phyloP scores from a whole-genome alignment of 2,113 vertebrate genomes.

The Xiphophorus maculatus region DNA sequence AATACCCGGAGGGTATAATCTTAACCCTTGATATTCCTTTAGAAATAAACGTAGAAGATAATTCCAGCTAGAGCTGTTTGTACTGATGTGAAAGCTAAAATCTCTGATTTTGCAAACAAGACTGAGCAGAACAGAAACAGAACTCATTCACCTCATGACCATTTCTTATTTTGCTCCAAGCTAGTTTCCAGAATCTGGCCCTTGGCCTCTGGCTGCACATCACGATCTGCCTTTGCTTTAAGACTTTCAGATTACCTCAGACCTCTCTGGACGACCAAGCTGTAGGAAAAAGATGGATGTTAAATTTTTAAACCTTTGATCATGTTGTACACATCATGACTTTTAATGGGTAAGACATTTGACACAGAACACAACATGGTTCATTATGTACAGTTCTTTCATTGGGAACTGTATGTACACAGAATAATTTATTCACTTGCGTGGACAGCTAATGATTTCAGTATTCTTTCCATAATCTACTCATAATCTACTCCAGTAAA shows the following conservation, averaged over 20 bases:
- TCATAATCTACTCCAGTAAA: too few relatives aligned
- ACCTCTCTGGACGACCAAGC: conserved; percentile 13
- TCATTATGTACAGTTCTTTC: not conserved
- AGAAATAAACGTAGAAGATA: conserved; percentile 20
- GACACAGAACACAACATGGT: not conserved
- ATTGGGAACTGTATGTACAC: not conserved
- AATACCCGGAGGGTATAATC: conserved; percentile 13
- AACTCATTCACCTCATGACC: conserved; percentile 61
- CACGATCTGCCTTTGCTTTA: conserved; percentile 60
- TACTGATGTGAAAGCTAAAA: conserved; percentile 18
- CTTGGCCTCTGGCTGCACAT: conserved; percentile 62
- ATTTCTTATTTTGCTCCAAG: conserved; percentile 51
- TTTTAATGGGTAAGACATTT: not conserved
- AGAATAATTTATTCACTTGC: not conserved
- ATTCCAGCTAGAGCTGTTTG: conserved; percentile 37
- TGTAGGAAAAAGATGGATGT: not conserved
- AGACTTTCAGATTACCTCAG: conserved; percentile 39
- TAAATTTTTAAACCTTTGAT: not conserved
- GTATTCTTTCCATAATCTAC: too few relatives aligned
- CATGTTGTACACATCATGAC: not conserved
- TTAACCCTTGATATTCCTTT: conserved; percentile 23
- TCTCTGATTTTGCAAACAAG: conserved; percentile 40
- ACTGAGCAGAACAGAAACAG: conserved; percentile 58
- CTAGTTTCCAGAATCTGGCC: conserved; percentile 41
- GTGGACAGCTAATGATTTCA: not conserved